Evolutionary conservation across 2,113 vertebrate genomes (phyloP).

Genomic region (Lutjanus erythropterus): DNA sequence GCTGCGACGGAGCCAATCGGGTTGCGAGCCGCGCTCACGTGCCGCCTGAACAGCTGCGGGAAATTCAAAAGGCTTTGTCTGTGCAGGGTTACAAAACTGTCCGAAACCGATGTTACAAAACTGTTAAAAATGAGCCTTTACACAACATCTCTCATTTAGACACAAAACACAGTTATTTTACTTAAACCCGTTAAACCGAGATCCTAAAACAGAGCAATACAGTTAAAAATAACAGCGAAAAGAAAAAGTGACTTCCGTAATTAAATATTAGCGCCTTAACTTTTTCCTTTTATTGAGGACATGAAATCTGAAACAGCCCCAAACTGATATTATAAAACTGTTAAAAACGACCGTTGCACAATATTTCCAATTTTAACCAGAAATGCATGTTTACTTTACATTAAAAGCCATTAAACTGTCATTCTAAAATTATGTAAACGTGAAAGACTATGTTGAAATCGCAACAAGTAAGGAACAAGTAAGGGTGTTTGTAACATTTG

Average conservation of each 20-base stretch:
- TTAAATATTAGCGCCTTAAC: no score
- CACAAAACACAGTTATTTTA: neutral
- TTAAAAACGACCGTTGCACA: no score
- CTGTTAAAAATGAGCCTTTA: conserved; percentile 31
- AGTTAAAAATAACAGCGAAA: neutral
- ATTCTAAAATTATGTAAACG: neutral
- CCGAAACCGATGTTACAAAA: conserved; percentile 40
- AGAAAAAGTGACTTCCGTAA: neutral
- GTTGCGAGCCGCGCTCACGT: neutral
- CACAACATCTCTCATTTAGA: neutral
- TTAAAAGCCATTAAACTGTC: neutral
- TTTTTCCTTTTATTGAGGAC: no score
- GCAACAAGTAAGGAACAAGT: rapidly evolving
- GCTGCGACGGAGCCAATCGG: conserved; percentile 72
- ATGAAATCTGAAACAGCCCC: no score
- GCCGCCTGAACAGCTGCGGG: conserved; percentile 40
- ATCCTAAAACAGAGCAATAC: neutral
- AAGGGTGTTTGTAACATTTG: no score
- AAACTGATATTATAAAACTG: no score
- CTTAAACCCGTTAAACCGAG: neutral
- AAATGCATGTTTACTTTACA: neutral
- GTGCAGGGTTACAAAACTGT: conserved; percentile 14
- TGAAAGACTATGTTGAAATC: neutral
- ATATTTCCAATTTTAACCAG: rapidly evolving
- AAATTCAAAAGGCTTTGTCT: conserved; percentile 55